Percentiles rank a stretch among this genome's conserved stretches.
These are phyloP conservation scores for Salmo trutta DNA, from an alignment of 2,797 vertebrate genomes.

Conservation along the genomic window DNA sequence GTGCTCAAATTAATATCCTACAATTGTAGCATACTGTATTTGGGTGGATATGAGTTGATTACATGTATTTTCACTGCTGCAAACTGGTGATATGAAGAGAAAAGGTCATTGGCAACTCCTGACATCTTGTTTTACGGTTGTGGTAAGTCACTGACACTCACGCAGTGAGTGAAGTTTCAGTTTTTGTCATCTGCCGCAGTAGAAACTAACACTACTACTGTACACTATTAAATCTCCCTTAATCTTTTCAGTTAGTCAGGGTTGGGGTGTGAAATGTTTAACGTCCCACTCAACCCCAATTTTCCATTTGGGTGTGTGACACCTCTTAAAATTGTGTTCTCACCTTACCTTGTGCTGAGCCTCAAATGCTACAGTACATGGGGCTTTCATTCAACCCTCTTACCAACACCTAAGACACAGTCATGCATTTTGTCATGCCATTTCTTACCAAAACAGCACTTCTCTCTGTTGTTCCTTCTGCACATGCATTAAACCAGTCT, in stretches of 20 bases:
- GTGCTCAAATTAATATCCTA: too few species aligned
- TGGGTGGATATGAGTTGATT: too few species aligned
- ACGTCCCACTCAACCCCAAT: not conserved
- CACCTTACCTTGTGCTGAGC: not conserved
- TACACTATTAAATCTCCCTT: not conserved
- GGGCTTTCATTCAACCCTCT: not conserved
- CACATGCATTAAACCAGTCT: not conserved
- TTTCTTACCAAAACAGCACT: not conserved
- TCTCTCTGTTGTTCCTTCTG: not conserved
- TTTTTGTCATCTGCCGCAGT: not conserved
- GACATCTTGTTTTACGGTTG: not conserved
- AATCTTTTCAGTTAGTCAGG: not conserved
- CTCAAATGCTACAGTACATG: too few species aligned
- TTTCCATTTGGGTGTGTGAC: not conserved
- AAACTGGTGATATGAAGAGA: not conserved
- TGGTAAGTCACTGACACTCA: not conserved
- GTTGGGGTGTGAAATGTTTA: not conserved
- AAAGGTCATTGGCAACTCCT: not conserved
- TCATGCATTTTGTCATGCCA: not conserved
- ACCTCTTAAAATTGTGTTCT: not conserved
- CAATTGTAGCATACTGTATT: too few species aligned
- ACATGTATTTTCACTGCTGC: not conserved
- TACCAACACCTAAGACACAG: not conserved
- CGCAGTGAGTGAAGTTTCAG: not conserved
- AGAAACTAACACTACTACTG: not conserved